A percentile compares a stretch with the other conserved stretches of the same genome.
phyloP scores from a whole-genome alignment of 1,140 invertebrate genomes.

The Lethrus apterus region DNA sequence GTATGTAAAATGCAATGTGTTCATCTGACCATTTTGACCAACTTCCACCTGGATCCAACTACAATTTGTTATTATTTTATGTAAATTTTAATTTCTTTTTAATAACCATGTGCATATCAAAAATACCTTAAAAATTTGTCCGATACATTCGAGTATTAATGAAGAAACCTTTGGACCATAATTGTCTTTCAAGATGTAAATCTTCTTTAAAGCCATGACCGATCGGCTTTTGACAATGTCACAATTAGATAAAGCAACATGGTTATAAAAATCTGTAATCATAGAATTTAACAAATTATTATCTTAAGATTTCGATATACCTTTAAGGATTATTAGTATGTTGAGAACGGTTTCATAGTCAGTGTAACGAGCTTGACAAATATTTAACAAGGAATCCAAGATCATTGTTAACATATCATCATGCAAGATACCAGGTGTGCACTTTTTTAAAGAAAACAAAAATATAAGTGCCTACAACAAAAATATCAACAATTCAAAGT shows the following conservation, averaged over 20 bases:
- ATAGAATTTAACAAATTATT: conserved; percentile 1
- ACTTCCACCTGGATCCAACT: conserved; percentile 15
- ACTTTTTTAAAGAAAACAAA: conserved; percentile 15
- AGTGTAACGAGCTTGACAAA: conserved; percentile 23
- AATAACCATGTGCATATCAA: not conserved
- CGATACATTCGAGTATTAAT: conserved; percentile 36
- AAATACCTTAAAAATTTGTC: conserved; percentile 29
- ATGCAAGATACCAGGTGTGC: conserved; percentile 18
- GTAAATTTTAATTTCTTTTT: not conserved
- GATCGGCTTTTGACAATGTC: conserved; percentile 16
- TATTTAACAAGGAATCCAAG: conserved; percentile 23
- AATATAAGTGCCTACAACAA: conserved; percentile 24
- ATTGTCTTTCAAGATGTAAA: conserved; percentile 26
- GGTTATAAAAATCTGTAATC: conserved; percentile 17
- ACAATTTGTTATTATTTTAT: not conserved
- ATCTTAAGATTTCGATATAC: conserved; percentile 16
- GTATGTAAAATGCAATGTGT: conserved; percentile 29
- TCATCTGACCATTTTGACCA: conserved; percentile 21
- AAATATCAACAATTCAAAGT: conserved; percentile 14
- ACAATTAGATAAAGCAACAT: conserved; percentile 16
- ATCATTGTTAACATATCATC: conserved; percentile 20
- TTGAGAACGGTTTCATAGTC: conserved; percentile 23
- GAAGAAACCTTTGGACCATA: conserved; percentile 36
- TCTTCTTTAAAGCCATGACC: conserved; percentile 32
- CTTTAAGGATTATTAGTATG: conserved; percentile 27